Evolutionary conservation across 1,140 invertebrate genomes (phyloP), one percentile per base, ranked within the genome.

Genomic region (Penaeus vannamei): DNA sequence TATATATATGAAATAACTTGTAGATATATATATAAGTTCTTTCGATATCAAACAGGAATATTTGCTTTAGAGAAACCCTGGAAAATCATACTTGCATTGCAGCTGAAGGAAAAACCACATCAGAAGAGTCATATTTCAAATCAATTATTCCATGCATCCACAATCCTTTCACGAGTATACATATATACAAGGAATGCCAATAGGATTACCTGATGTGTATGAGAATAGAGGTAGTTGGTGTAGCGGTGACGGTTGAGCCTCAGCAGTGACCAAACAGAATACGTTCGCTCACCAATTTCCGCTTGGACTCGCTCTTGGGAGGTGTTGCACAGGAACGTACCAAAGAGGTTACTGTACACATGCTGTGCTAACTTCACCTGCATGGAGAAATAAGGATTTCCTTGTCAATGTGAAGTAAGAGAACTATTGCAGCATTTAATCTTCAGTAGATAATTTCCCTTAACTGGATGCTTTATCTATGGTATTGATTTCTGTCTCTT

Each of bases 311-410:
- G 94, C 93, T 98, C 97, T 92, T 95, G 95, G 64, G 95, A 94
- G 60, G 95, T 97, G 93, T 99, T 99, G 93, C 97, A 99, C 82
- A 99, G 94, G 94, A 99, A 99, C 91, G 98, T 99, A 85, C 98
- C 98, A 94, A 98, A 99, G 91, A 99, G 94, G 93, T 97, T 97
- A 62, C 98, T 99, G 93, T 99, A 98, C 5, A 96, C 96, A 93
- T 99, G 98, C 91, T 98, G 97, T 7, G 96, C 97, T 91, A 99
- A 94, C 94, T 99, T 99, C 79, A 98, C 96, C 98, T 99, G 92
- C 23, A 86, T 94, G 94, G 92, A 91, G 79, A 88, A 91, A 86
- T 1, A 81, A 85, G 12, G 85, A 91, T 19, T 91, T 53, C 53
- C 53, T 53, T 53, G 17, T 53, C 53, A 53, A 53, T 53, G 1